Conservation (phyloP, 2,888 invertebrate genomes). For the Pseudeuparius sepicola region DNA sequence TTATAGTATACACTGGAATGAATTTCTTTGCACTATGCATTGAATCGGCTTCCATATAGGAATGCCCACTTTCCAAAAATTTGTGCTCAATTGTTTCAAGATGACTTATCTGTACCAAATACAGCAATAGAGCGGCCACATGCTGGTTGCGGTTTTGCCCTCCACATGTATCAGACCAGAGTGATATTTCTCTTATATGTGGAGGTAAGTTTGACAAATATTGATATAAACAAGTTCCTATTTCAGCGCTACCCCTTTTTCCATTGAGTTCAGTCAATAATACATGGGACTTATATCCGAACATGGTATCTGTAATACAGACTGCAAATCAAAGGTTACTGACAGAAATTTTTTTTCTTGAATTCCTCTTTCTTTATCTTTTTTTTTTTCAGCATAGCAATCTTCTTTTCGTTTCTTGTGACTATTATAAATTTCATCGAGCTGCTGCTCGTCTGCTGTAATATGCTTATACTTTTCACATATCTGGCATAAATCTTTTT, state of each 20-base stretch:
- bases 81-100: too few species aligned
- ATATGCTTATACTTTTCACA: slow-evolving; percentile 15
- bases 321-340: slow-evolving; percentile 28
- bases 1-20: too few species aligned
- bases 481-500: slow-evolving; percentile 22
- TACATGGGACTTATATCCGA: slow-evolving; percentile 28
- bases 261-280: too few species aligned
- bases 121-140: too few species aligned
- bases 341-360: slow-evolving; percentile 23
- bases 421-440: slow-evolving; percentile 8
- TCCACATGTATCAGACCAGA: slow-evolving; percentile 21
- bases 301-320: slow-evolving; percentile 28
- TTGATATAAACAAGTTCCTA: slow-evolving; percentile 22
- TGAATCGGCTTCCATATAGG: not conserved
- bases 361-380: slow-evolving; percentile 18
- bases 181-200: slow-evolving; percentile 12
- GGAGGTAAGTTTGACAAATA: slow-evolving; percentile 1
- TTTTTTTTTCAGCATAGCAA: slow-evolving; percentile 10
- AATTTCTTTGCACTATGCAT: not conserved
- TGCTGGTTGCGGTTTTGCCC: too few species aligned
- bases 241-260: slow-evolving; percentile 22
- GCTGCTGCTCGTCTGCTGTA: slow-evolving; percentile 7
- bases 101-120: too few species aligned
- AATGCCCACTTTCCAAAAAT: too few species aligned
- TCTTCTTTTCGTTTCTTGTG: slow-evolving; percentile 14